Evolutionary conservation across 2,888 invertebrate genomes (phyloP), one percentile per base, ranked within the genome.

Genomic region (Xanthorhoe spadicearia): DNA sequence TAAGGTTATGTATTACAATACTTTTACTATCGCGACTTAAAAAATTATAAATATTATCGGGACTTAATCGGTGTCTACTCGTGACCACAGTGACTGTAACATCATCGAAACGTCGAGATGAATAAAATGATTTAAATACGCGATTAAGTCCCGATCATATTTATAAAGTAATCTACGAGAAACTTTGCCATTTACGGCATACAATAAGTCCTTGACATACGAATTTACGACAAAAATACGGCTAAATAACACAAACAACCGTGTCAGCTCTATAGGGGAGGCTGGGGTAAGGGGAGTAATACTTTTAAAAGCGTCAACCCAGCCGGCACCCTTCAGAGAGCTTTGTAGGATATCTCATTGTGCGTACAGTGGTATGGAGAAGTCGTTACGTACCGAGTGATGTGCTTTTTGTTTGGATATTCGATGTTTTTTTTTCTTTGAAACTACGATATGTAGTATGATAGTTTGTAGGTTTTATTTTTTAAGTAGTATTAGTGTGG

Each of bases 271-370:
- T 64, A 68, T 32, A 68, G 68, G 71, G 74, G 71, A 68, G 55
- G 61, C 43, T 68, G 70, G 77, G 77, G 81, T 81, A 78, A 77
- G 82, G 75, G 78, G 77, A 78, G 87, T 92, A 91, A 92, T 92
- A 91, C 89, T 88, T 90, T 91, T 92, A 92, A 92, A 91, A 92
- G 92, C 90, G 82, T 85, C 85, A 82, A 80, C 82, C 79, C 79
- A 68, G 77, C 74, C 83, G 82, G 81, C 83, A 81, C 84, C 85
- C 84, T 81, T 81, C 79, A 74, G 75, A 76, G 78, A 76, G 83
- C 86, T 88, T 87, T 89, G 86, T 84, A 77, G 73, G 75, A 78
- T 74, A 84, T 85, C 81, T 84, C 84, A 86, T 86, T 87, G 87
- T 88, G 82, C 81, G 84, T 85, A 84, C 78, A 78, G 74, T 82